Conservation (phyloP, 2,888 invertebrate genomes). For the Netelia virgata region DNA sequence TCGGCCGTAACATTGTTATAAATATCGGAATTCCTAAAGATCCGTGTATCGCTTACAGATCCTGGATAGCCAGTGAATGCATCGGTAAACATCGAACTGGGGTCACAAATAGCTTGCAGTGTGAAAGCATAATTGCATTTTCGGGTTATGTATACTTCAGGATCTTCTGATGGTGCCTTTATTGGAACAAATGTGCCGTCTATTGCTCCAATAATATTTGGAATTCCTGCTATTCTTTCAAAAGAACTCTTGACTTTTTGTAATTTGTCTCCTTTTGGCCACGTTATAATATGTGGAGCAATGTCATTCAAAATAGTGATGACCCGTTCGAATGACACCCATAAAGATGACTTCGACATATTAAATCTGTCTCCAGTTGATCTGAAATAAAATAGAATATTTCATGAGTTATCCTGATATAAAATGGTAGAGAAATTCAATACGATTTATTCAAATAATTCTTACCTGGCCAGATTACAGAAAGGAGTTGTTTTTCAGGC, state of each 20-base stretch:
- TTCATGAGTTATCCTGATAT: background rate
- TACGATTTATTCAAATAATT: background rate
- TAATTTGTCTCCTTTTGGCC: constrained; percentile 62
- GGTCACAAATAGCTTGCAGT: constrained; percentile 72
- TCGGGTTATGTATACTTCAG: constrained; percentile 70
- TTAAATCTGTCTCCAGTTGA: constrained; percentile 49
- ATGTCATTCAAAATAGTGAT: constrained; percentile 55
- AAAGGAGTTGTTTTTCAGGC: constrained; percentile 55
- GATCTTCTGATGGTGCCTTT: constrained; percentile 70
- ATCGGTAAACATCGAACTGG: constrained; percentile 66
- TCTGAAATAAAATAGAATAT: constrained; percentile 43
- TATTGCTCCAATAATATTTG: constrained; percentile 68
- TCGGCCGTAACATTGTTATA: constrained; percentile 41
- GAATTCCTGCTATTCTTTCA: constrained; percentile 52
- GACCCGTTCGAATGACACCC: constrained; percentile 51
- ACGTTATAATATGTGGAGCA: constrained; percentile 63
- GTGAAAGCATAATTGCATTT: constrained; percentile 72
- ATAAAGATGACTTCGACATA: constrained; percentile 62
- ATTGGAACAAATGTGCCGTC: constrained; percentile 74
- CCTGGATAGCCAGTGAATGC: constrained; percentile 73
- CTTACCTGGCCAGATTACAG: constrained; percentile 68
- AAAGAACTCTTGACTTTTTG: constrained; percentile 59
- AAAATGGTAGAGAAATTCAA: background rate
- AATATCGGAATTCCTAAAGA: constrained; percentile 71
- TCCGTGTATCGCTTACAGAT: constrained; percentile 69